Percentiles rank a stretch among this genome's conserved stretches.
These are phyloP conservation scores for Rotaria sp. DNA, from an alignment of 2,888 invertebrate species.

Conservation along the genomic window DNA sequence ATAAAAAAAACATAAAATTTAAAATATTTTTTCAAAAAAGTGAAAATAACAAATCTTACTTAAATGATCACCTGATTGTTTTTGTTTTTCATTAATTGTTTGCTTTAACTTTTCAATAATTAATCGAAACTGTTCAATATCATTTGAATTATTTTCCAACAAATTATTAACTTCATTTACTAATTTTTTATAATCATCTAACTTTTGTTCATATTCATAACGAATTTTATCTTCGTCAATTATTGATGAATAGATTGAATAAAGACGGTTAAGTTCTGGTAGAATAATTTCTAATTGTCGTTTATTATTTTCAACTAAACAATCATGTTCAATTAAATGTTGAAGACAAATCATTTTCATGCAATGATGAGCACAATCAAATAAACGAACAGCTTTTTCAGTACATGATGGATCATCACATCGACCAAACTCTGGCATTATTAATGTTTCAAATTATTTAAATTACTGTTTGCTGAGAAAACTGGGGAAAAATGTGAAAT, in stretches of 20 bases:
- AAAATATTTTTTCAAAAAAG: too few species aligned
- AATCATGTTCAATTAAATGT: not conserved
- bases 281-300: not conserved
- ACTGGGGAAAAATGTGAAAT: not conserved
- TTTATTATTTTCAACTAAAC: not conserved
- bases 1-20: not conserved
- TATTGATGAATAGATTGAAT: not conserved
- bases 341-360: conserved; percentile 15
- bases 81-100: not conserved
- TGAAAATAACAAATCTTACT: not conserved
- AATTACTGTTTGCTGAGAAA: not conserved
- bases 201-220: not conserved
- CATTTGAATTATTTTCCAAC: not conserved
- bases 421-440: not conserved
- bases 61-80: not conserved
- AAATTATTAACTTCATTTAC: not conserved
- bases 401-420: not conserved
- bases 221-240: not conserved
- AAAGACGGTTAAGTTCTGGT: not conserved
- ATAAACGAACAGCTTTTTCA: not conserved
- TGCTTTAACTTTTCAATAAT: not conserved
- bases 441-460: not conserved
- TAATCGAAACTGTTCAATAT: not conserved
- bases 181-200: not conserved
- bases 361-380: not conserved